Conservation (phyloP, 2,113 vertebrate genomes). For the Nasalis larvatus region DNA sequence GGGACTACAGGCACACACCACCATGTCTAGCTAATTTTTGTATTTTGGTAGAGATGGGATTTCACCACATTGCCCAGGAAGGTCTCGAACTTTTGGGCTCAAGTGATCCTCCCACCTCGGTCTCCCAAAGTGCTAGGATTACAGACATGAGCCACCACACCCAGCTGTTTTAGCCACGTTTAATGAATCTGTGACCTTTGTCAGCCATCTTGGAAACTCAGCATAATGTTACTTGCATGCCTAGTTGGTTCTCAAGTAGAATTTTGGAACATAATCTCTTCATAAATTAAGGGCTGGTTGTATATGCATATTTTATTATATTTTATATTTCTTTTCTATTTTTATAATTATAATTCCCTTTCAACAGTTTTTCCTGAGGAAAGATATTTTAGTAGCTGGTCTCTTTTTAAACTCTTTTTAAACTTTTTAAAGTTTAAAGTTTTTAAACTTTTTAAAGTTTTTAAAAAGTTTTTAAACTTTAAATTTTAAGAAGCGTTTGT, state of each 20-base stretch:
- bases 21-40: too few relatives aligned
- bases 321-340: neutral
- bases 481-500: slow-evolving; percentile 8
- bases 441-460: too few relatives aligned
- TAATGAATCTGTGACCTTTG: neutral
- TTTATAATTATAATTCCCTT: slow-evolving; percentile 41
- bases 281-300: neutral
- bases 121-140: too few relatives aligned
- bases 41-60: too few relatives aligned
- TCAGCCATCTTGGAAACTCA: neutral
- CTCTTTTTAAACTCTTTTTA: neutral
- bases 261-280: slow-evolving; percentile 9
- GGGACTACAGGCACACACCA: too few relatives aligned
- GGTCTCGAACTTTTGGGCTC: too few relatives aligned
- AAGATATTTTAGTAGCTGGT: slow-evolving; percentile 7
- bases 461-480: too few relatives aligned
- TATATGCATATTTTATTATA: neutral
- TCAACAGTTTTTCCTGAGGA: slow-evolving; percentile 48
- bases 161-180: neutral
- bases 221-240: neutral
- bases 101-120: too few relatives aligned
- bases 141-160: too few relatives aligned
- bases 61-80: too few relatives aligned
- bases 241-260: neutral
- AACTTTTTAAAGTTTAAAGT: too few relatives aligned